phyloP scores from a whole-genome alignment of 2,113 vertebrate species.

The Gadus macrocephalus region DNA sequence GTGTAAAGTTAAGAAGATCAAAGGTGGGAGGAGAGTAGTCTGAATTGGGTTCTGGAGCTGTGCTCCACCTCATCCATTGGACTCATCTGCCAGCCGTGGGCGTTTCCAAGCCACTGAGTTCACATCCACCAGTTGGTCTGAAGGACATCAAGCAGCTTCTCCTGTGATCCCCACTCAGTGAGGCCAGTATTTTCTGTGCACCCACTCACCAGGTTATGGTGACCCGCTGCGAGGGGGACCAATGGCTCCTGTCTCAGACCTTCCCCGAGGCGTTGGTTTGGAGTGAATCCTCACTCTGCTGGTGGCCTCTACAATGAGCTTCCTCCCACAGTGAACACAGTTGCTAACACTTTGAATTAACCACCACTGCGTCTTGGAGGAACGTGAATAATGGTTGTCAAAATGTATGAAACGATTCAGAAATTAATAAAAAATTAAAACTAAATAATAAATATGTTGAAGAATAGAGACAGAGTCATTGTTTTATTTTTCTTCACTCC shows the following conservation, averaged over 20 bases:
- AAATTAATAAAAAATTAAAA: background rate
- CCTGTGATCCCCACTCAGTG: background rate
- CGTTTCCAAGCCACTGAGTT: slow-evolving; percentile 11
- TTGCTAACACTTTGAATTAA: too few species aligned
- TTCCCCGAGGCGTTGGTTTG: slow-evolving; percentile 19
- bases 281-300: slow-evolving; percentile 26
- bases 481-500: too few species aligned
- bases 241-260: slow-evolving; percentile 56
- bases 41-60: slow-evolving; percentile 8
- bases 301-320: slow-evolving; percentile 29
- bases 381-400: too few species aligned
- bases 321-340: background rate
- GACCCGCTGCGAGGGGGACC: slow-evolving; percentile 59
- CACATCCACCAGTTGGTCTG: slow-evolving; percentile 1
- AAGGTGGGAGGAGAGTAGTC: slow-evolving; percentile 13
- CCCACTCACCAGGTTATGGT: slow-evolving; percentile 19
- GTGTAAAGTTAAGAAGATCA: too few species aligned
- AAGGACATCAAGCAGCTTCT: background rate
- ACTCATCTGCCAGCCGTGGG: slow-evolving; percentile 5
- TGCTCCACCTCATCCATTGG: slow-evolving; percentile 9
- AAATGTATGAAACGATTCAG: too few species aligned
- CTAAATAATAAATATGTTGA: background rate
- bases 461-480: too few species aligned
- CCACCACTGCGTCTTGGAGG: too few species aligned
- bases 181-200: background rate